Conservation (phyloP, 2,113 vertebrate species). For the Acanthisitta chloris region DNA sequence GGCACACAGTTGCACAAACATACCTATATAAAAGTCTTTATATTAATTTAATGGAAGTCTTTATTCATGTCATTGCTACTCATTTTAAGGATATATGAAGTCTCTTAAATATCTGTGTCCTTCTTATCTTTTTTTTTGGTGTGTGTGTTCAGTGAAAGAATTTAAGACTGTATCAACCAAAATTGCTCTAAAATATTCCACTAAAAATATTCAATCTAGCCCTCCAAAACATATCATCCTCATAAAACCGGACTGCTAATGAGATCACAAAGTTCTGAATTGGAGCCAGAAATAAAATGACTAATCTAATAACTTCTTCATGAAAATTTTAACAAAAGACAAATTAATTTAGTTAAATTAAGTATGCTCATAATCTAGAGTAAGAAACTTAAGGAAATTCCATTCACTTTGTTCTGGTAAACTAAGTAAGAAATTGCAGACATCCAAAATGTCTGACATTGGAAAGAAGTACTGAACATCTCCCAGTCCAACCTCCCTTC, state of each 20-base stretch:
- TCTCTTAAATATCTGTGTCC: neutral
- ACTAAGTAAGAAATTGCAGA: conserved; percentile 4
- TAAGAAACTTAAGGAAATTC: conserved; percentile 1
- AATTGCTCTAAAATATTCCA: neutral
- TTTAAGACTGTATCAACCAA: conserved; percentile 1
- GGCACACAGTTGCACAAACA: neutral
- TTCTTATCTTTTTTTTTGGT: neutral
- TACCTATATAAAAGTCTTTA: neutral
- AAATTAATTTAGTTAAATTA: conserved; percentile 61
- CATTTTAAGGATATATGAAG: neutral
- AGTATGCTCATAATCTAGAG: neutral
- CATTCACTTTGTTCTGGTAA: conserved; percentile 17
- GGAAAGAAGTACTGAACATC: neutral
- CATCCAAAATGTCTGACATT: neutral
- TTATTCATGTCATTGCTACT: neutral
- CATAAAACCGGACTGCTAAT: conserved; percentile 37
- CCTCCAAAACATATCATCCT: conserved; percentile 15
- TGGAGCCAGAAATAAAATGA: conserved; percentile 54
- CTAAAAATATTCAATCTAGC: conserved; percentile 6
- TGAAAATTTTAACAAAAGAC: conserved; percentile 62
- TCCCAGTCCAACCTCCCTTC: neutral
- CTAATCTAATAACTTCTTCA: conserved; percentile 65
- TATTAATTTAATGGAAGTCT: neutral
- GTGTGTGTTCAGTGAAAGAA: neutral
- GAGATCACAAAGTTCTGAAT: conserved; percentile 49